Percentiles rank a stretch among this genome's conserved stretches.
phyloP scores from a whole-genome alignment of 2,113 vertebrate species.

The Rynchops niger region DNA sequence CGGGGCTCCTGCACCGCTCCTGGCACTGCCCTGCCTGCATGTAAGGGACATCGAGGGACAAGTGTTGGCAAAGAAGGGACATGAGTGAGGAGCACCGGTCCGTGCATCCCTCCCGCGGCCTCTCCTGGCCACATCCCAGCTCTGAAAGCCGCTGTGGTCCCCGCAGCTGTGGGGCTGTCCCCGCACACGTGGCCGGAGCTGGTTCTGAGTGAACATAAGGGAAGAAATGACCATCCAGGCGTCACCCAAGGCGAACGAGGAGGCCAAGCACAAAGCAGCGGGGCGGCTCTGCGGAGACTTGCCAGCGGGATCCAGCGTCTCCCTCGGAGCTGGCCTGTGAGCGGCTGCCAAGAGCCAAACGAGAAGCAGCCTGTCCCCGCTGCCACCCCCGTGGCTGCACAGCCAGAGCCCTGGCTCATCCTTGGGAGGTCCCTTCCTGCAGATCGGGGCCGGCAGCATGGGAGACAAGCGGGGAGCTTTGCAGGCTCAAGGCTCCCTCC shows the following conservation, averaged over 20 bases:
- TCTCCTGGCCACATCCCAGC: not conserved
- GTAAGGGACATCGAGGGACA: not conserved
- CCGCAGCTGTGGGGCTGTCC: not conserved
- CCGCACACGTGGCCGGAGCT: not conserved
- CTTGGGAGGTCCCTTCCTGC: not conserved
- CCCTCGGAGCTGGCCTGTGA: not conserved
- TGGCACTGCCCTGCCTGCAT: not conserved
- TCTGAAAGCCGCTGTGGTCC: not conserved
- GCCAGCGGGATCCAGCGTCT: not conserved
- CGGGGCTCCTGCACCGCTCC: not conserved
- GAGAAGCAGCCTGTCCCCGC: not conserved
- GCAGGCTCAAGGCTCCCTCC: not conserved
- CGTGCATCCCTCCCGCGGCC: not conserved
- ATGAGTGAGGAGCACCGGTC: not conserved
- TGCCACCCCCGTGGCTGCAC: not conserved
- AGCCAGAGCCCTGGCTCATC: not conserved
- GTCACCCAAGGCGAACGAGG: fast-evolving
- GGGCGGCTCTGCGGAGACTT: not conserved
- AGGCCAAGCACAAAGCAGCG: not conserved
- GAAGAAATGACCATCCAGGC: not conserved
- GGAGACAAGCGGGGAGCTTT: not conserved
- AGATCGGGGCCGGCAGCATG: fast-evolving
- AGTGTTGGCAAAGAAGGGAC: not conserved
- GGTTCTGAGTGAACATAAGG: not conserved
- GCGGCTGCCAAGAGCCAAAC: not conserved